Conservation (phyloP, 2,797 vertebrate species). For the Phyllotis vaccarum region DNA sequence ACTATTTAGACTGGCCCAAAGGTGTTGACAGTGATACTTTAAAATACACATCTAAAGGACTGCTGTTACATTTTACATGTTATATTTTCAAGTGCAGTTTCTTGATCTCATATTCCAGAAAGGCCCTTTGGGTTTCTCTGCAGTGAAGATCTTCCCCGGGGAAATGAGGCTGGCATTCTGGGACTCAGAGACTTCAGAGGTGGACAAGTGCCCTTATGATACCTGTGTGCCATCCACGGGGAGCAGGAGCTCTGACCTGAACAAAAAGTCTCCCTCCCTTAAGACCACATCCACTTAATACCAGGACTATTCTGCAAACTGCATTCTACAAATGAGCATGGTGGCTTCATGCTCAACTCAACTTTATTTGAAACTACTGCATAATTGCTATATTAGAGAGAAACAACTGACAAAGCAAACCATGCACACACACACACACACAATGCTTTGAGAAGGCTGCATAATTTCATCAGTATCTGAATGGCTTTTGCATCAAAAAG, state of each 20-base stretch:
- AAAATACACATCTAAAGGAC: not conserved
- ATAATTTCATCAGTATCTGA: conserved; percentile 10
- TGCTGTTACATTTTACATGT: not conserved
- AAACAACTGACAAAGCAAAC: conserved; percentile 59
- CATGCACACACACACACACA: not conserved
- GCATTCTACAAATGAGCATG: conserved; percentile 16
- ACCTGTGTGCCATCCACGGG: not conserved
- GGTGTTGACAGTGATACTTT: not conserved
- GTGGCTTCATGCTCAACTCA: conserved; percentile 8
- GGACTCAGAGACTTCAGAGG: not conserved
- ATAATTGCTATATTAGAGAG: conserved; percentile 32
- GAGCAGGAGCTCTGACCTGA: not conserved
- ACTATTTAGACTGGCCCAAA: not conserved
- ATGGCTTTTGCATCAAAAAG: not conserved
- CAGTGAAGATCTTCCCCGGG: not conserved
- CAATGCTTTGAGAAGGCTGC: conserved; percentile 21
- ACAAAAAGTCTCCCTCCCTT: not conserved
- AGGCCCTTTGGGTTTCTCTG: not conserved
- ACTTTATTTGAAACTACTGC: conserved; percentile 47
- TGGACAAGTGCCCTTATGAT: not conserved
- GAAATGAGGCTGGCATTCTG: not conserved
- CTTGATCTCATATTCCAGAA: not conserved
- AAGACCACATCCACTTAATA: not conserved
- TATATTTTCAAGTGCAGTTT: conserved; percentile 28
- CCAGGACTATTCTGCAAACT: conserved; percentile 17